Conservation (phyloP, 2,888 invertebrate genomes). For the Miltochrista miniata region DNA sequence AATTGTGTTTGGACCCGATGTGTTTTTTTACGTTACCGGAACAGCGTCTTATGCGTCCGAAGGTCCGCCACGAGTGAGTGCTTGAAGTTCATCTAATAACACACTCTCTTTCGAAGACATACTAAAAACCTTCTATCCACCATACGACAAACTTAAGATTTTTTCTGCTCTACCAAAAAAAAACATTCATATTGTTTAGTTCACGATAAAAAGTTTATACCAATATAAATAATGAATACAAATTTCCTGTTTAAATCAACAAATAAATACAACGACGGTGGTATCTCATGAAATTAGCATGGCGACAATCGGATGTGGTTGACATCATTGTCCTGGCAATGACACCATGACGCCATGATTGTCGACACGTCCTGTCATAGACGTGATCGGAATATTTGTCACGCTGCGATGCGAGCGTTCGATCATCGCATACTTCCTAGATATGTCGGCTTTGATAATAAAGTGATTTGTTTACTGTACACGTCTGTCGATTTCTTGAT, state of each 20-base stretch:
- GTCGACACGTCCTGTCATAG: constrained; percentile 65
- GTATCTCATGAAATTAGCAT: constrained; percentile 63
- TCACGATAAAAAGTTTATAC: constrained; percentile 53
- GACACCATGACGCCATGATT: constrained; percentile 48
- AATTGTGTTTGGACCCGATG: no score
- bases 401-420: constrained; percentile 26
- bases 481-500: constrained; percentile 1
- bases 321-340: constrained; percentile 58
- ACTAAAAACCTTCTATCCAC: neutral
- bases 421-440: constrained; percentile 45
- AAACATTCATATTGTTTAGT: constrained; percentile 65
- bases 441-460: constrained; percentile 33
- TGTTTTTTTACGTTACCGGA: no score
- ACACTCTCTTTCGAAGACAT: no score
- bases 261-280: constrained; percentile 46
- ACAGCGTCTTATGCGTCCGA: no score
- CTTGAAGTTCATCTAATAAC: no score
- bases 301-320: constrained; percentile 65
- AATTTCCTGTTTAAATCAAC: constrained; percentile 44
- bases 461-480: constrained; percentile 9
- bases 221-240: constrained; percentile 55
- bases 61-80: no score
- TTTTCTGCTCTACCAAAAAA: neutral
- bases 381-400: constrained; percentile 61
- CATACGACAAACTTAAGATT: no score